Evolutionary conservation across 2,888 invertebrate genomes (phyloP), one percentile per base, ranked within the genome.

Genomic region (Glaucopsyche alexis): DNA sequence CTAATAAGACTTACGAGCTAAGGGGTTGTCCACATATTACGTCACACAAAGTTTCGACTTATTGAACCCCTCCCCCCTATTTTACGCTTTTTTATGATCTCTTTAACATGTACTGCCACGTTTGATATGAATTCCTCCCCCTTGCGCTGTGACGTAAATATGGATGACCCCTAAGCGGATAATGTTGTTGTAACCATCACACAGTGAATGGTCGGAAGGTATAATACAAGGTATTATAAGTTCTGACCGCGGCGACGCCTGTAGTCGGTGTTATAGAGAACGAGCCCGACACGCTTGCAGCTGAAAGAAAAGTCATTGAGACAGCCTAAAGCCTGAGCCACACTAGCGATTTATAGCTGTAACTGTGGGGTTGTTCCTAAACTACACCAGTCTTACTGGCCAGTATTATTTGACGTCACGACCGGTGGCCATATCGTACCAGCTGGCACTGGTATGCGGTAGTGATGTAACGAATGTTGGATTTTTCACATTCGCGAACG

Each of bases 251-350:
- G 76, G 81, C 80, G 80, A 82, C 82, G 72, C 72, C 77, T 70
- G 80, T 71, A 78, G 82, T 80, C 81, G 13, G 52, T 29, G 29
- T 29, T 82, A 79, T 76, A 76, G 81, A 80, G 79, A 76, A 80
- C 80, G 80, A 80, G 78, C 82, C 82, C 81, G 82, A 82, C 79
- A 78, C 80, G 84, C 81, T 81, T 82, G 81, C 82, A 84, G 88
- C 93, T 93, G 93, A 87, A 93, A 93, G 87, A 89, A 93, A 89
- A 91, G 81, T 87, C 82, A 86, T 84, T 83, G 81, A 84, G 76
- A 85, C 82, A 75, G 80, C 72, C 74, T 77, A 16, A 42, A 45
- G 60, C 60, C 60, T 60, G 60, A 5, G 60, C 11, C 29, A 60
- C 38, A 38, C 60, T 38, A 60, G 60, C 60, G 38, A 29, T 8